A percentile compares a stretch with the other conserved stretches of the same genome.
Evolutionary conservation across 2,888 invertebrate species (phyloP).

Genomic region (Tiphia femorata): DNA sequence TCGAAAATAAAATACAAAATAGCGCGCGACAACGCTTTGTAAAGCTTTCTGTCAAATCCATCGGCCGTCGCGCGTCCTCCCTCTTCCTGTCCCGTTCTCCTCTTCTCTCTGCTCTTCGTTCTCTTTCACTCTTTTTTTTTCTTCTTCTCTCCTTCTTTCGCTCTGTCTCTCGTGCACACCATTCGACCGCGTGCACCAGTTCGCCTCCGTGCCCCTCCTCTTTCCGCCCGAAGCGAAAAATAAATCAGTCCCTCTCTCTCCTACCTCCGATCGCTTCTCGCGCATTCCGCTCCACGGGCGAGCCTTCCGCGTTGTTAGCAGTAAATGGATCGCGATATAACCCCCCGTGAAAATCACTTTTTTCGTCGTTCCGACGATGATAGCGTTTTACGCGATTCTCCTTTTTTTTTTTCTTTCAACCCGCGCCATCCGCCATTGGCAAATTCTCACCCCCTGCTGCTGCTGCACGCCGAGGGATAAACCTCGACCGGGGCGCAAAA

Average conservation of each 20-base stretch:
- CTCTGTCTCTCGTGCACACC: constrained; percentile 11
- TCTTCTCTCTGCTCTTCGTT: constrained; percentile 20
- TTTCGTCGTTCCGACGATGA: not conserved
- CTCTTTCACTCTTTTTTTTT: not conserved
- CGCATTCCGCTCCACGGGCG: no score
- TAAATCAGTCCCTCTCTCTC: constrained; percentile 30
- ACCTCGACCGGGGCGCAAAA: not conserved
- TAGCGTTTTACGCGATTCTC: not conserved
- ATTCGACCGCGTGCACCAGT: no score
- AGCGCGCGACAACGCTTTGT: constrained; percentile 56
- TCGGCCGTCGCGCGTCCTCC: constrained; percentile 48
- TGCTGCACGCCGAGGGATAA: not conserved
- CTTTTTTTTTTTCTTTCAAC: no score
- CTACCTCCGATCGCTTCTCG: constrained; percentile 9
- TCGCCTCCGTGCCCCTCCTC: constrained; percentile 8
- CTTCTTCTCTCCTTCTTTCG: constrained; percentile 7
- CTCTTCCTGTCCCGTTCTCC: constrained; percentile 29
- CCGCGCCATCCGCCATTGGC: no score
- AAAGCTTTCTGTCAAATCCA: constrained; percentile 65
- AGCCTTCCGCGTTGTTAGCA: constrained; percentile 20
- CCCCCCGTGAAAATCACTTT: constrained; percentile 38
- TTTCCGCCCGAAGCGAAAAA: constrained; percentile 11
- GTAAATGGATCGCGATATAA: constrained; percentile 35
- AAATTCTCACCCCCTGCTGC: not conserved
- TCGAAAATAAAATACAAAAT: constrained; percentile 64